Conservation (phyloP, 2,888 invertebrate species). For the Trachelus stipa region DNA sequence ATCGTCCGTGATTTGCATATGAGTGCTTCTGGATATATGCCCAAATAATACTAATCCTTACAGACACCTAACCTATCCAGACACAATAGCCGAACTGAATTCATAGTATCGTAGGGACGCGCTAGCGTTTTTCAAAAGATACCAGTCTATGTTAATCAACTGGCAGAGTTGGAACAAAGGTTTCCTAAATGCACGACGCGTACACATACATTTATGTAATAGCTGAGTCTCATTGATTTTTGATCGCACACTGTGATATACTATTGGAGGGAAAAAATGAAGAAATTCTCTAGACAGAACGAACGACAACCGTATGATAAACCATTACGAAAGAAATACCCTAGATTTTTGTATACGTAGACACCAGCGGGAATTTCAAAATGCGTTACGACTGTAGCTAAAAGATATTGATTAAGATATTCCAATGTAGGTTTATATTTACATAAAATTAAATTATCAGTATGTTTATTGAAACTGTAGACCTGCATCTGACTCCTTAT, state of each 20-base stretch:
- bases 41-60: background rate
- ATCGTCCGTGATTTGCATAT: conserved; percentile 10
- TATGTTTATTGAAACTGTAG: background rate
- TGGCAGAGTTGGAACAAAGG: background rate
- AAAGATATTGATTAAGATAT: background rate
- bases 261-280: too few species aligned
- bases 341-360: background rate
- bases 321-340: background rate
- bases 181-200: background rate
- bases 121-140: background rate
- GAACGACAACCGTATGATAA: background rate
- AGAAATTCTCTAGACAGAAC: background rate
- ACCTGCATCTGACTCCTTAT: background rate
- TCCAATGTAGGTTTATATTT: background rate
- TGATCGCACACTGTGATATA: background rate
- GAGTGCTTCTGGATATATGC: conserved; percentile 5
- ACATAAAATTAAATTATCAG: background rate
- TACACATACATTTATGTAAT: background rate
- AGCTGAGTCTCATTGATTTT: background rate
- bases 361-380: background rate
- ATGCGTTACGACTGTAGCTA: background rate
- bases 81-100: background rate
- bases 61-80: background rate
- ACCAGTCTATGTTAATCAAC: background rate
- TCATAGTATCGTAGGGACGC: background rate